phyloP scores from a whole-genome alignment of 1,140 invertebrate species.

The Ladona fulva region DNA sequence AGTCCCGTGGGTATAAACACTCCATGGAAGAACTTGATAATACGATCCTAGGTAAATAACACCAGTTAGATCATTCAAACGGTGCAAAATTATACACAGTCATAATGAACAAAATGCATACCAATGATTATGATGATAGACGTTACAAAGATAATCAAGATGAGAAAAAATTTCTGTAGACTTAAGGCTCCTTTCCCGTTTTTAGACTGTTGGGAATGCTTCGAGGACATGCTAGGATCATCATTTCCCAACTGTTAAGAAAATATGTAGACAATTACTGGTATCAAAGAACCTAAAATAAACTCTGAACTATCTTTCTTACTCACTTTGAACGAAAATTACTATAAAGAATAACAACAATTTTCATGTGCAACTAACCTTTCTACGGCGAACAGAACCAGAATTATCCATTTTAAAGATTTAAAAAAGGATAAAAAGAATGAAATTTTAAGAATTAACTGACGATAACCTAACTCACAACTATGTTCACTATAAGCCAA shows the following conservation, averaged over 20 bases:
- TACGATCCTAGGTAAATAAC: background rate
- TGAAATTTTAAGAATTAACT: background rate
- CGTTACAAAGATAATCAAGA: background rate
- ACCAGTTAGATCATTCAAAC: background rate
- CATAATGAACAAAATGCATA: background rate
- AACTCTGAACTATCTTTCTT: too few relatives aligned
- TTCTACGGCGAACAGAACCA: background rate
- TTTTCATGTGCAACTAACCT: background rate
- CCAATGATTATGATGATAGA: background rate
- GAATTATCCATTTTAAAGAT: background rate
- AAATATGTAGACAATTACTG: background rate
- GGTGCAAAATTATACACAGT: background rate
- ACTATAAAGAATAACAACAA: too few relatives aligned
- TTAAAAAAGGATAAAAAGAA: background rate
- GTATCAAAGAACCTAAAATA: too few relatives aligned
- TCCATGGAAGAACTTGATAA: constrained; percentile 11
- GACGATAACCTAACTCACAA: too few relatives aligned
- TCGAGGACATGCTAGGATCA: background rate
- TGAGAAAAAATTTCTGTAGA: background rate
- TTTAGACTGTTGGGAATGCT: background rate
- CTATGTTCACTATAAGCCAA: too few relatives aligned
- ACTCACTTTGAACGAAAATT: too few relatives aligned
- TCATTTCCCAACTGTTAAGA: background rate
- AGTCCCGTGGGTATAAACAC: constrained; percentile 14
- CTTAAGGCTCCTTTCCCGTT: background rate